Percentiles rank a stretch among this genome's conserved stretches.
Evolutionary conservation across 2,113 vertebrate species (phyloP).

Genomic region (Psettodes erumei): DNA sequence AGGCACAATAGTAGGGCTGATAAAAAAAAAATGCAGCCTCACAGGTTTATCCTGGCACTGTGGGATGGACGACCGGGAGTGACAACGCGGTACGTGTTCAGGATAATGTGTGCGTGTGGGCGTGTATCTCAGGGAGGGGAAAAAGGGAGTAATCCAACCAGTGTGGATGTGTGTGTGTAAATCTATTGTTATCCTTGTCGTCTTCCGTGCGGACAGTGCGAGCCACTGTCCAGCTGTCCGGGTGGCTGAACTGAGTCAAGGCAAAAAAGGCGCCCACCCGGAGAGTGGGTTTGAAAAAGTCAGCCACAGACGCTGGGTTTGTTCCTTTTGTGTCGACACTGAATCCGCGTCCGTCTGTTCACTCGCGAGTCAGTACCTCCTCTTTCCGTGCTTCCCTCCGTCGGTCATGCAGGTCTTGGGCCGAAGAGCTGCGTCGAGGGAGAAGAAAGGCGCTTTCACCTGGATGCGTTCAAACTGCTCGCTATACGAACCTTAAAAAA

Average conservation of each 20-base stretch:
- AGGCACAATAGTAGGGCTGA: slow-evolving; percentile 72
- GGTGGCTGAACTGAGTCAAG: slow-evolving; percentile 6
- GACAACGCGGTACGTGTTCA: slow-evolving; percentile 37
- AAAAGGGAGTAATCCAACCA: slow-evolving; percentile 49
- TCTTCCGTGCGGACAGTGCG: slow-evolving; percentile 9
- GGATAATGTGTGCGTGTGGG: slow-evolving; percentile 28
- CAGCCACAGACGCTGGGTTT: too few species aligned
- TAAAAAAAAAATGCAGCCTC: slow-evolving; percentile 69
- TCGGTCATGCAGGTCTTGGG: slow-evolving; percentile 96
- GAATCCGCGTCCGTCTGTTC: neutral
- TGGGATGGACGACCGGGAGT: slow-evolving; percentile 30
- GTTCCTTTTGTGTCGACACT: too few species aligned
- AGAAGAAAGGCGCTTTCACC: slow-evolving; percentile 34
- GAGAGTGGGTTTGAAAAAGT: slow-evolving; percentile 1
- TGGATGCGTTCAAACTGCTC: neutral
- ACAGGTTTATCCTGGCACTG: slow-evolving; percentile 67
- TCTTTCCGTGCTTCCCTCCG: slow-evolving; percentile 78
- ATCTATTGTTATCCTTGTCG: slow-evolving; percentile 18
- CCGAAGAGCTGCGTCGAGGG: slow-evolving; percentile 86
- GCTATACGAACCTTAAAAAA: too few species aligned
- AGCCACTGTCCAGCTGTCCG: neutral
- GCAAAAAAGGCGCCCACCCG: slow-evolving; percentile 31
- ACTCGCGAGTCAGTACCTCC: slow-evolving; percentile 79
- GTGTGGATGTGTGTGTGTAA: slow-evolving; percentile 14
- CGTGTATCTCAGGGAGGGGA: slow-evolving; percentile 12